Evolutionary conservation across 2,888 invertebrate genomes (phyloP), one percentile per base, ranked within the genome.

Genomic region (Cephus rjabovi): DNA sequence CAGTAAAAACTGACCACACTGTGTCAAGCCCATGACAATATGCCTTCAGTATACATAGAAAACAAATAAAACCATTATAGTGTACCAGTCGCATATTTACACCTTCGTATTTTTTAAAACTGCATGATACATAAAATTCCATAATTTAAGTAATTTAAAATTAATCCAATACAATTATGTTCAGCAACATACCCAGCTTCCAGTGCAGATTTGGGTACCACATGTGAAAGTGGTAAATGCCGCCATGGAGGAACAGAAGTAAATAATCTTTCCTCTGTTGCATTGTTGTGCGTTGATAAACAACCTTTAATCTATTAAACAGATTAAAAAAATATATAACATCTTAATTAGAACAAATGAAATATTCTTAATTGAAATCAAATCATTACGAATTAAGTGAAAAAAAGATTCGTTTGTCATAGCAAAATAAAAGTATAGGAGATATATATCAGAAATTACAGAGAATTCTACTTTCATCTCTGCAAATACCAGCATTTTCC

Each of bases 11-110:
- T 97, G 96, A 23, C 98, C 98, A 91, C 98, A 98, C 86, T 97
- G 96, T n/a, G 97, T 97, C 89, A 98, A 96, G 11, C 98, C 98
- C 95, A 98, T 97, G 90, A 97, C 97, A 83, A 98, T 95, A 91
- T 98, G 98, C 83, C 97, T 97, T 86, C 33, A 92, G 92, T 76
- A 82, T 86, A 30, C 71, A 34, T 71, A 71, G 33, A 71, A 71
- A 71, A 71, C 23, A 34, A 33, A 71, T 71, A 34, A 71, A 33
- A 34, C 34, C 31, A 71, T 71, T 71, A 31, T 71, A 71, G 71
- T 71, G 31, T 71, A 34, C 71, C 71, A 71, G 15, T 71, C 9
- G 12, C 12, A 33, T 71, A 9, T 71, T 71, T 71, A 33, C 71
- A 71, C 31, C 34, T 33, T 71, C 0, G 4, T 6, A 33, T 71